Conservation (phyloP, 2,797 vertebrate species). For the Pteronotus mesoamericanus region DNA sequence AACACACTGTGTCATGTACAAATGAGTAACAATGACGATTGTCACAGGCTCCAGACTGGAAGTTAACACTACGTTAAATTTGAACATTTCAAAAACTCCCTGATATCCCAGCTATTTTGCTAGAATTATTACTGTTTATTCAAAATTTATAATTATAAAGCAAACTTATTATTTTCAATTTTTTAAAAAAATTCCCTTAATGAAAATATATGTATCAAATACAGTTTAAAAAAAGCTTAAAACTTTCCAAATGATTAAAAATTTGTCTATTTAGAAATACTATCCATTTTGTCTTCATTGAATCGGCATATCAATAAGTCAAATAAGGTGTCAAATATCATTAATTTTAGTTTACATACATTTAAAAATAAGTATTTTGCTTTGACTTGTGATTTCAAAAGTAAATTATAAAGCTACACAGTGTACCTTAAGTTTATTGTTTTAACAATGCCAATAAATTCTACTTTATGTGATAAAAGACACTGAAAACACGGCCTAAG, state of each 20-base stretch:
- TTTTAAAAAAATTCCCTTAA: background rate
- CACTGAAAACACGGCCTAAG: background rate
- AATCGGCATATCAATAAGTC: background rate
- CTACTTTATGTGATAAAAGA: background rate
- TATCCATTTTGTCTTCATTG: background rate
- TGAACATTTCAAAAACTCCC: background rate
- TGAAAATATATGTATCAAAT: background rate
- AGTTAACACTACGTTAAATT: background rate
- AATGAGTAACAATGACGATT: background rate
- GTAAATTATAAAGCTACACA: background rate
- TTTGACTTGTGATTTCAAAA: background rate
- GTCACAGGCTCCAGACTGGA: background rate
- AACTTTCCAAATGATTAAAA: constrained; percentile 11
- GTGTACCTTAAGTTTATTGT: background rate
- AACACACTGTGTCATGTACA: background rate
- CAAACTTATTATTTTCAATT: background rate
- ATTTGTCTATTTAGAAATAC: background rate
- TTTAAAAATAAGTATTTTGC: constrained; percentile 18
- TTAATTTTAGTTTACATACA: background rate
- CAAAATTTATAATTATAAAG: background rate
- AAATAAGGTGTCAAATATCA: background rate
- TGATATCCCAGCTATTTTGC: background rate
- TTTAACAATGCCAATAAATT: background rate
- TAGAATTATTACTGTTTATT: background rate
- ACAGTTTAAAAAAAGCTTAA: background rate